phyloP scores from a whole-genome alignment of 2,797 vertebrate genomes.

The Helicolenus hilgendorfi region DNA sequence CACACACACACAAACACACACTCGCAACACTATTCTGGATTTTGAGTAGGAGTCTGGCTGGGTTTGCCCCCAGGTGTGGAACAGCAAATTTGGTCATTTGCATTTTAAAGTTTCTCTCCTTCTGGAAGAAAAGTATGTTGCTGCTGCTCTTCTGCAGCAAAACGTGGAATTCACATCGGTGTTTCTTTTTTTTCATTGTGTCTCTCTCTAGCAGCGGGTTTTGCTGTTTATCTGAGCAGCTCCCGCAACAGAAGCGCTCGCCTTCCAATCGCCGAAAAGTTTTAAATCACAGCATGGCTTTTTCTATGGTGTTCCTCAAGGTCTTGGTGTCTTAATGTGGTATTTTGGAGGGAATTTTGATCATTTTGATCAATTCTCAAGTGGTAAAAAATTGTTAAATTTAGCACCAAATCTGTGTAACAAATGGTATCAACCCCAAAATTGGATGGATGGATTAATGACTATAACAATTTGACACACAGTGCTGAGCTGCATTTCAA shows the following conservation, averaged over 20 bases:
- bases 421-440: background rate
- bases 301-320: background rate
- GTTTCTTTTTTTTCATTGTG: background rate
- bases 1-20: background rate
- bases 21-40: conserved; percentile 15
- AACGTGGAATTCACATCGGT: background rate
- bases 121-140: background rate
- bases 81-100: conserved; percentile 57
- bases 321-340: background rate
- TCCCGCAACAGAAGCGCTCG: no score
- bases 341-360: background rate
- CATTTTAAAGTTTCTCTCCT: conserved; percentile 42
- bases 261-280: no score
- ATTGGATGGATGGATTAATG: no score
- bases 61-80: conserved; percentile 41
- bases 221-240: background rate
- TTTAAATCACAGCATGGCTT: background rate
- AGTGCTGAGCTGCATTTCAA: no score
- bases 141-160: conserved; percentile 16
- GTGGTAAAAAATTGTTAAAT: background rate
- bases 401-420: background rate
- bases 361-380: background rate
- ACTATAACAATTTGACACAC: no score
- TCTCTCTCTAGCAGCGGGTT: background rate
- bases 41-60: conserved; percentile 35